A percentile compares a stretch with the other conserved stretches of the same genome.
Evolutionary conservation across 2,797 vertebrate genomes (phyloP).

Genomic region (Typhlichthys subterraneus): DNA sequence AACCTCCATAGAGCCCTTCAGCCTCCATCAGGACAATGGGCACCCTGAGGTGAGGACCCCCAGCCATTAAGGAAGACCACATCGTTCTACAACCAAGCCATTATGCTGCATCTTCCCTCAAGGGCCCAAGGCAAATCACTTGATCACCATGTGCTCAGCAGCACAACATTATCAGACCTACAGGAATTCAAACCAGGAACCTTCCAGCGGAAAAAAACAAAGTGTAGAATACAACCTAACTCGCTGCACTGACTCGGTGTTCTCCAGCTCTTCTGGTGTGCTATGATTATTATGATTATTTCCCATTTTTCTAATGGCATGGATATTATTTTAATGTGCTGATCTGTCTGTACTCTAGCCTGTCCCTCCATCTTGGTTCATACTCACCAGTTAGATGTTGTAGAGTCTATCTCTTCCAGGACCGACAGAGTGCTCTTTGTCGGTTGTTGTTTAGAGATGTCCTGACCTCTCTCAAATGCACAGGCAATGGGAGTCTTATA

Average conservation of each 20-base stretch:
- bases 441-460: slow-evolving; percentile 67
- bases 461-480: slow-evolving; percentile 70
- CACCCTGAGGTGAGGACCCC: slow-evolving; percentile 26
- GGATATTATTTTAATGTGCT: slow-evolving; percentile 20
- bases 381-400: slow-evolving; percentile 66
- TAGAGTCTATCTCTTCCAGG: slow-evolving; percentile 49
- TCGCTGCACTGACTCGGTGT: background rate
- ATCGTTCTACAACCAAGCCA: slow-evolving; percentile 62
- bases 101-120: slow-evolving; percentile 61
- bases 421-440: slow-evolving; percentile 74
- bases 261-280: background rate
- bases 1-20: background rate
- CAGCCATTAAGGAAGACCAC: slow-evolving; percentile 39
- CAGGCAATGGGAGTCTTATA: slow-evolving; percentile 73
- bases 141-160: slow-evolving; percentile 79
- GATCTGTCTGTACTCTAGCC: too few relatives aligned
- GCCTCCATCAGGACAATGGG: slow-evolving; percentile 6
- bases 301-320: background rate
- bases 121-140: slow-evolving; percentile 73
- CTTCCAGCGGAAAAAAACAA: slow-evolving; percentile 16
- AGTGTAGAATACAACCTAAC: background rate
- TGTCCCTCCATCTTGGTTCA: slow-evolving; percentile 13
- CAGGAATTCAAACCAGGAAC: slow-evolving; percentile 42
- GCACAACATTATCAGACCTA: slow-evolving; percentile 46
- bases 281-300: background rate